These are phyloP conservation scores for Phragmatobia fuliginosa DNA, from an alignment of 2,888 invertebrate species.

Conservation along the genomic window DNA sequence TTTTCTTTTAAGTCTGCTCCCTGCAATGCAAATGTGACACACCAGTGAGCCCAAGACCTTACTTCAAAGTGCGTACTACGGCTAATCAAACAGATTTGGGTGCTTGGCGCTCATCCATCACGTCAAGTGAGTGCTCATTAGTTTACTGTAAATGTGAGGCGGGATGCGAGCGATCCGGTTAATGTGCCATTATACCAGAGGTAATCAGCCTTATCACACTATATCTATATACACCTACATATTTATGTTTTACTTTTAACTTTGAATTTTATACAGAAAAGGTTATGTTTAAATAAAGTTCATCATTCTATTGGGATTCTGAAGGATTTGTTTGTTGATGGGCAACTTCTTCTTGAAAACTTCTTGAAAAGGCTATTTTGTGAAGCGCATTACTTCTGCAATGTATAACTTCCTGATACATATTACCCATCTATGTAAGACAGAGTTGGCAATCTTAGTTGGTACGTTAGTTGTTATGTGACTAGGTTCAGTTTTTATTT, in stretches of 20 bases:
- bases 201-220: conserved; percentile 10
- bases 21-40: neutral
- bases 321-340: neutral
- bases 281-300: neutral
- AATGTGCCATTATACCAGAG: conserved; percentile 23
- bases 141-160: conserved; percentile 52
- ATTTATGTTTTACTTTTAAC: conserved; percentile 3
- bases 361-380: too few species aligned
- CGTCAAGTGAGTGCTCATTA: conserved; percentile 78
- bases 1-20: neutral
- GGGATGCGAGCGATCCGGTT: conserved; percentile 38
- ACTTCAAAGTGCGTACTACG: conserved; percentile 57
- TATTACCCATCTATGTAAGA: too few species aligned
- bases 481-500: too few species aligned
- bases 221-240: neutral
- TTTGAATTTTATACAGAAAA: neutral
- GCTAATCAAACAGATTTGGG: conserved; percentile 81
- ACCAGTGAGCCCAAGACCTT: neutral
- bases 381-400: too few species aligned
- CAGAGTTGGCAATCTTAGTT: too few species aligned
- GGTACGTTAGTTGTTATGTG: too few species aligned
- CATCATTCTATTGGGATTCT: neutral
- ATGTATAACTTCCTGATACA: too few species aligned
- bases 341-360: neutral
- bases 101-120: conserved; percentile 79